A percentile compares a stretch with the other conserved stretches of the same genome.
Conservation (phyloP, 2,888 invertebrate genomes). For the Drosophila infuscata region DNA sequence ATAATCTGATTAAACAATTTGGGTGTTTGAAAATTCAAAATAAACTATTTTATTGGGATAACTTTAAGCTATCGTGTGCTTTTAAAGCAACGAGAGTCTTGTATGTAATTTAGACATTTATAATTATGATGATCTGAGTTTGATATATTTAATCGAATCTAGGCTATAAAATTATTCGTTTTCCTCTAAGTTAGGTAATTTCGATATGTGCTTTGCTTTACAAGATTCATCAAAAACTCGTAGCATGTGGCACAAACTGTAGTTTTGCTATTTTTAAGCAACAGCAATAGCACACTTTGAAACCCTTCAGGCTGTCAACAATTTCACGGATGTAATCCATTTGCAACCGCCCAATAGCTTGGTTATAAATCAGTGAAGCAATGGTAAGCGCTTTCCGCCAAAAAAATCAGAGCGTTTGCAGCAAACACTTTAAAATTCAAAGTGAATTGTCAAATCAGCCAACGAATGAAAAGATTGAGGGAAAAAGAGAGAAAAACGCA, state of each 20-base stretch:
- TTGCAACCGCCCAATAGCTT: slow-evolving; percentile 43
- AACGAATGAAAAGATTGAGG: neutral
- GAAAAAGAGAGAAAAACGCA: neutral
- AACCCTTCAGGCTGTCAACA: slow-evolving; percentile 54
- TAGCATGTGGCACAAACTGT: neutral
- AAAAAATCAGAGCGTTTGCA: slow-evolving; percentile 48
- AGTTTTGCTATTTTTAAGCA: slow-evolving; percentile 3
- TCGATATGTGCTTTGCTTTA: neutral
- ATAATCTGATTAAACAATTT: no score
- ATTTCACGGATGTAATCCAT: slow-evolving; percentile 62
- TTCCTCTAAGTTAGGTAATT: neutral
- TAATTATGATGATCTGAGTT: neutral
- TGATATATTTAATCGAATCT: neutral
- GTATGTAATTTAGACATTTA: neutral
- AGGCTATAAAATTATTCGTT: neutral
- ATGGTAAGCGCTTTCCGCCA: slow-evolving; percentile 34
- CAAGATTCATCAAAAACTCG: neutral
- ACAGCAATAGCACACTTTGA: slow-evolving; percentile 14
- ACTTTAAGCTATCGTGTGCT: neutral
- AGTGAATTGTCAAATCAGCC: slow-evolving; percentile 57
- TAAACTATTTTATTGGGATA: neutral
- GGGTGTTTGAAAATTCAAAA: neutral
- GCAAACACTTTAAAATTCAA: slow-evolving; percentile 62
- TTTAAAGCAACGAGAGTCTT: neutral
- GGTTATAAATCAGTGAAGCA: slow-evolving; percentile 63